These are phyloP conservation scores for Enoplosus armatus DNA, from an alignment of 2,797 vertebrate species.

Conservation along the genomic window DNA sequence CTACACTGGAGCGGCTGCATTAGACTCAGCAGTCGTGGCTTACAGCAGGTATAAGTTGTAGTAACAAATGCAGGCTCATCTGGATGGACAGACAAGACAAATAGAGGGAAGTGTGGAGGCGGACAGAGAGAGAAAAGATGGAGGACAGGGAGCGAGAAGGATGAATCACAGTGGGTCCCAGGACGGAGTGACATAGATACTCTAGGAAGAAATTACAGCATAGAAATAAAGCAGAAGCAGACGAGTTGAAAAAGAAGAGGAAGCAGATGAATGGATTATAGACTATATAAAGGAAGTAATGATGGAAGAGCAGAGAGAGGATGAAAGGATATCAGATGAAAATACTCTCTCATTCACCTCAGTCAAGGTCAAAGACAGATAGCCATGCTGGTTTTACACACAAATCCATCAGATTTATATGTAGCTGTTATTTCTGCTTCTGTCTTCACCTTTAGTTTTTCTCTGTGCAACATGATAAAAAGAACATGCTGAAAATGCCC, in stretches of 20 bases:
- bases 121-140: neutral
- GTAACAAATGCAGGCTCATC: neutral
- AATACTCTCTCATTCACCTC: constrained; percentile 26
- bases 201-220: constrained; percentile 3
- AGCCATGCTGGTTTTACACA: constrained; percentile 26
- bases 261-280: constrained; percentile 18
- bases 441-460: constrained; percentile 2
- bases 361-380: constrained; percentile 59
- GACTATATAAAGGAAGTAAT: constrained; percentile 38
- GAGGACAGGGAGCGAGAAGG: constrained; percentile 9
- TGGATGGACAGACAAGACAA: constrained; percentile 19
- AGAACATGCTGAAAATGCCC: constrained; percentile 54
- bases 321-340: constrained; percentile 33
- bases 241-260: constrained; percentile 21
- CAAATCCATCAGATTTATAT: constrained; percentile 43
- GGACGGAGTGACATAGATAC: neutral
- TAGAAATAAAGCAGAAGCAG: constrained; percentile 12
- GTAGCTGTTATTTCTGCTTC: constrained; percentile 33
- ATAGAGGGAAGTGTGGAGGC: neutral
- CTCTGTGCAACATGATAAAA: constrained; percentile 18
- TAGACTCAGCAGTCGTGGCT: constrained; percentile 29
- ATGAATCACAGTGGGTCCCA: neutral
- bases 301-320: constrained; percentile 25
- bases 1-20: constrained; percentile 9
- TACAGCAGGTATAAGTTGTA: constrained; percentile 18